Conservation (phyloP, 2,888 invertebrate genomes). For the Dicranocentrus wangi region DNA sequence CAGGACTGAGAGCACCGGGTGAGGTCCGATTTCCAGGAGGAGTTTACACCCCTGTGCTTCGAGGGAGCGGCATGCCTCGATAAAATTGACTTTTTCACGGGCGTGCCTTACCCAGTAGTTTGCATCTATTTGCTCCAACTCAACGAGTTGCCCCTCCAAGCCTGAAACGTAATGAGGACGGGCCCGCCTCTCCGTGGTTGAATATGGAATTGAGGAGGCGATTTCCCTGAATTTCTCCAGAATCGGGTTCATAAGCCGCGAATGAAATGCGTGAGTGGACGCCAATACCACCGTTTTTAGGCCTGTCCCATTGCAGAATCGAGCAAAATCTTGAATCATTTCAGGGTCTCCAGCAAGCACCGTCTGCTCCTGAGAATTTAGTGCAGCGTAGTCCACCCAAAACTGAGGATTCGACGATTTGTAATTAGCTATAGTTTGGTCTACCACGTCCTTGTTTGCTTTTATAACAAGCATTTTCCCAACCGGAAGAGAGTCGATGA, state of each 20-base stretch:
- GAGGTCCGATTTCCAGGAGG: constrained; percentile 41
- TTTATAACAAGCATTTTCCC: constrained; percentile 61
- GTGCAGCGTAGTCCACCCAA: constrained; percentile 54
- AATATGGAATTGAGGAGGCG: background rate
- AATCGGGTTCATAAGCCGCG: constrained; percentile 61
- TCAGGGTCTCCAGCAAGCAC: constrained; percentile 49
- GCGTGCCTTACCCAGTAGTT: constrained; percentile 48
- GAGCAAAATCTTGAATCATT: constrained; percentile 26
- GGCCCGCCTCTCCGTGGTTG: background rate
- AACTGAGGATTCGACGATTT: background rate
- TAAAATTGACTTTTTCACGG: constrained; percentile 31
- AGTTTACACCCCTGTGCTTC: background rate
- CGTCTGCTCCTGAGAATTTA: constrained; percentile 56
- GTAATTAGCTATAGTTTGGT: constrained; percentile 11
- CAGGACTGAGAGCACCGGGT: constrained; percentile 37
- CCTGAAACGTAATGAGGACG: constrained; percentile 22
- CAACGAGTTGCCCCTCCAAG: constrained; percentile 17
- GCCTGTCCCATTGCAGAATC: constrained; percentile 15
- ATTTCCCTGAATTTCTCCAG: constrained; percentile 47
- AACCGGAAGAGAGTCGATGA: constrained; percentile 52
- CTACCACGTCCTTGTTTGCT: background rate
- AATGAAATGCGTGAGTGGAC: constrained; percentile 65
- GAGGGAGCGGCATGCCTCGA: constrained; percentile 15
- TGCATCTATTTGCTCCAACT: background rate
- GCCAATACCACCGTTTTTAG: constrained; percentile 43